A percentile compares a stretch with the other conserved stretches of the same genome.
phyloP scores from a whole-genome alignment of 2,113 vertebrate genomes.

The Oncorhynchus tshawytscha region DNA sequence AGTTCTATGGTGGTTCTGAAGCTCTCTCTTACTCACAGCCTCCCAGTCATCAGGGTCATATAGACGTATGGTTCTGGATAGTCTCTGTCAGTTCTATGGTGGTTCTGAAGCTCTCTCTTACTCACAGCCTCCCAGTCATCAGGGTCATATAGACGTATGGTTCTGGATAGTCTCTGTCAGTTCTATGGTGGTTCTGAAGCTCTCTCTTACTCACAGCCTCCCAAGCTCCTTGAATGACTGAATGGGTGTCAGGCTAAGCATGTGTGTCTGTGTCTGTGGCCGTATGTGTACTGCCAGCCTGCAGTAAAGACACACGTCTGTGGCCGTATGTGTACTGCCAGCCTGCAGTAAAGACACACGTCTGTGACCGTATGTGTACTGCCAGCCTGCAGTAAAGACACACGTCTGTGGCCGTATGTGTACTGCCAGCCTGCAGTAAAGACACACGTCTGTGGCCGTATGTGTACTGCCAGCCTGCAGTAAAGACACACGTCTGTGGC shows the following conservation, averaged over 20 bases:
- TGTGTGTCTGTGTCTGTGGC: neutral
- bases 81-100: neutral
- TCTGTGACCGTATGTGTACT: too few relatives aligned
- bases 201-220: neutral
- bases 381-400: too few relatives aligned
- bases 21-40: neutral
- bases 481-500: too few relatives aligned
- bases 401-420: too few relatives aligned
- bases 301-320: too few relatives aligned
- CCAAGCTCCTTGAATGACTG: neutral
- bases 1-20: neutral
- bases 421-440: too few relatives aligned
- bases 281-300: too few relatives aligned
- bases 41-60: neutral
- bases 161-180: neutral
- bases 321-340: too few relatives aligned
- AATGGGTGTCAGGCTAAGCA: slow-evolving; percentile 1
- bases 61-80: neutral
- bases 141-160: neutral
- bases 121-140: neutral
- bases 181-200: neutral
- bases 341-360: too few relatives aligned
- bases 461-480: too few relatives aligned
- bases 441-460: too few relatives aligned
- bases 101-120: neutral